Evolutionary conservation across 1,140 invertebrate species (phyloP), one percentile per base, ranked within the genome.

Genomic region (Lanistes nyassanus): DNA sequence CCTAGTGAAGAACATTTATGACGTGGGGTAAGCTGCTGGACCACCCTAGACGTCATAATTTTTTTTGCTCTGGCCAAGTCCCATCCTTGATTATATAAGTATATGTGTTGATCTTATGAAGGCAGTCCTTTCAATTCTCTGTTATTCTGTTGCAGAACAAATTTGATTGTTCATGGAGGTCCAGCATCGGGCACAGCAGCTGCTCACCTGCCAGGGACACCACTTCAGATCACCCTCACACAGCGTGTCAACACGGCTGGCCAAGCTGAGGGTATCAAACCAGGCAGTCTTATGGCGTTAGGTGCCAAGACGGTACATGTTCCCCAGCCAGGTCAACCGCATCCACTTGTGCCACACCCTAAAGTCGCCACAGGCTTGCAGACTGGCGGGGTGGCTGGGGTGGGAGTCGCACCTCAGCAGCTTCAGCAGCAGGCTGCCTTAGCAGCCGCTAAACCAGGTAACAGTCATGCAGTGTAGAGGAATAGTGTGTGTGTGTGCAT

Each of bases 401-500:
- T 72, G 16, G 37, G 19, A 11, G 36, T 62, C 4, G 23, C 70
- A 26, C 56, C 55, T 2, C 70, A 72, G 16, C 56, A 60, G 56
- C 56, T 60, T n/a, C 68, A 70, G 51, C 68, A 70, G 53, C 68
- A 70, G 53, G 68, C 68, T 36, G 53, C 56, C 7, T 39, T 72
- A 19, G 70, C 70, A 4, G 70, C 70, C 1, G 58, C 70, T 5
- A 72, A 72, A 72, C 29, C 70, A 26, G 70, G 70, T 72, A n/a
- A 39, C 34, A 37, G n/a, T n/a, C n/a, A n/a, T n/a, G n/a, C 16
- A 37, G 11, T 23, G 23, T 23, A 60, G n/a, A 60, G 13, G 13
- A 31, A 16, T 60, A 60, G 9, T 16, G 56, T 3, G 11, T 0
- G 1, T 60, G 13, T n/a, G 3, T 60, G 11, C n/a, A 16, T 26